phyloP scores from a whole-genome alignment of 2,888 invertebrate genomes.

The Sussaba pulchella region DNA sequence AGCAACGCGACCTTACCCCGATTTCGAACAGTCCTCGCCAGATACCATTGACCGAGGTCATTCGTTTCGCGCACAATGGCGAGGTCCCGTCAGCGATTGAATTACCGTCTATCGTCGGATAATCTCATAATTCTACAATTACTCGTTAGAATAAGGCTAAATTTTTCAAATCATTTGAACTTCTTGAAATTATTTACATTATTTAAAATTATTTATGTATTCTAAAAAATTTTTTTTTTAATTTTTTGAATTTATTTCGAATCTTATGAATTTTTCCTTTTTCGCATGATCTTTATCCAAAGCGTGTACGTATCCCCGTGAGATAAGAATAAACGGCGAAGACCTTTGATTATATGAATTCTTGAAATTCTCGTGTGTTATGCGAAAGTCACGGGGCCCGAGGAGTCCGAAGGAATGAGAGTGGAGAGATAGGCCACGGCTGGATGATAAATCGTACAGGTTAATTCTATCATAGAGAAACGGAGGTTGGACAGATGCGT shows the following conservation, averaged over 20 bases:
- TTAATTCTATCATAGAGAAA: conserved; percentile 50
- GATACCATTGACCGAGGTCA: conserved; percentile 9
- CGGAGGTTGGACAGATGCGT: conserved; percentile 78
- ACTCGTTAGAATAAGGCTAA: no score
- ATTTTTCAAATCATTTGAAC: no score
- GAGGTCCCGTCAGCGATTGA: background rate
- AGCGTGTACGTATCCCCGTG: background rate
- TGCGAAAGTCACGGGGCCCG: conserved; percentile 10
- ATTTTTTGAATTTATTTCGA: no score
- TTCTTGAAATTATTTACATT: no score
- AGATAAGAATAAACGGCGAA: conserved; percentile 37
- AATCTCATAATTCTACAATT: no score
- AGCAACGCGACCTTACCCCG: conserved; percentile 79
- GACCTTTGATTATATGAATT: conserved; percentile 28
- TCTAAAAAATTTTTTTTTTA: no score
- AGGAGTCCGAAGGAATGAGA: background rate
- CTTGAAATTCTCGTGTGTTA: conserved; percentile 35
- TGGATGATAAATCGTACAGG: conserved; percentile 18
- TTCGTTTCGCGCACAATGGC: background rate
- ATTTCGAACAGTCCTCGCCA: conserved; percentile 68
- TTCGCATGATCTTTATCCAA: background rate
- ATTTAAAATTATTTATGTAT: no score
- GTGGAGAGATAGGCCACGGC: background rate
- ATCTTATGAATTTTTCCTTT: no score
- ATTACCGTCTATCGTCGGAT: conserved; percentile 19